Conservation (phyloP, 2,113 vertebrate species). For the Leuciscus idus region DNA sequence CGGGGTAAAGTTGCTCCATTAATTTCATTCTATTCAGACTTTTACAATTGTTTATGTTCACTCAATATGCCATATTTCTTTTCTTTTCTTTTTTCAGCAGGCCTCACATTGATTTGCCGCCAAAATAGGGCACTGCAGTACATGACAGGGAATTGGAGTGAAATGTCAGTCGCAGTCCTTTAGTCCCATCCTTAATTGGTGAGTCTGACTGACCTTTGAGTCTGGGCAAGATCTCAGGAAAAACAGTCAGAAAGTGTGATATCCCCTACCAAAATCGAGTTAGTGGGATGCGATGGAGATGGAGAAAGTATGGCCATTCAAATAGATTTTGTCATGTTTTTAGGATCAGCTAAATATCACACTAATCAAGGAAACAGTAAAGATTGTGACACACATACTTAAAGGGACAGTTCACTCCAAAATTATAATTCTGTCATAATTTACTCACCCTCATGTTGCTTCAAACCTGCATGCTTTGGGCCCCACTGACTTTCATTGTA, state of each 20-base stretch:
- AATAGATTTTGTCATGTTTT: neutral
- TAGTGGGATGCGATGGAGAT: neutral
- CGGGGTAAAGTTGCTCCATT: neutral
- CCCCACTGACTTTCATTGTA: neutral
- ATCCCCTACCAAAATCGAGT: neutral
- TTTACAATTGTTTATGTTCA: constrained; percentile 11
- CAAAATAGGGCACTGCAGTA: neutral
- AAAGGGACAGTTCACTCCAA: neutral
- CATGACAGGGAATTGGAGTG: constrained; percentile 25
- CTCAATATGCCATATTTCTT: neutral
- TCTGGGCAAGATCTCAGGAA: neutral
- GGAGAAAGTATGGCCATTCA: neutral
- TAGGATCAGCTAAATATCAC: neutral
- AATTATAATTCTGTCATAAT: neutral
- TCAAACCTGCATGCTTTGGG: neutral
- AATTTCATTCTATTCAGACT: neutral
- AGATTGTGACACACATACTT: neutral
- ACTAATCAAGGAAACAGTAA: neutral
- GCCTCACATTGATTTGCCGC: constrained; percentile 1
- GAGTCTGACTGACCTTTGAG: constrained; percentile 6
- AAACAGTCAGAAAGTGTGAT: constrained; percentile 5
- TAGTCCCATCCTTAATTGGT: constrained; percentile 9
- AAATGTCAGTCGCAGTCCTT: constrained; percentile 20
- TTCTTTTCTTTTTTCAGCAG: neutral
- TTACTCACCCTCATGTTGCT: neutral